Evolutionary conservation across 2,888 invertebrate genomes (phyloP), one percentile per base, ranked within the genome.

Genomic region (Megaustenia siamemsis): DNA sequence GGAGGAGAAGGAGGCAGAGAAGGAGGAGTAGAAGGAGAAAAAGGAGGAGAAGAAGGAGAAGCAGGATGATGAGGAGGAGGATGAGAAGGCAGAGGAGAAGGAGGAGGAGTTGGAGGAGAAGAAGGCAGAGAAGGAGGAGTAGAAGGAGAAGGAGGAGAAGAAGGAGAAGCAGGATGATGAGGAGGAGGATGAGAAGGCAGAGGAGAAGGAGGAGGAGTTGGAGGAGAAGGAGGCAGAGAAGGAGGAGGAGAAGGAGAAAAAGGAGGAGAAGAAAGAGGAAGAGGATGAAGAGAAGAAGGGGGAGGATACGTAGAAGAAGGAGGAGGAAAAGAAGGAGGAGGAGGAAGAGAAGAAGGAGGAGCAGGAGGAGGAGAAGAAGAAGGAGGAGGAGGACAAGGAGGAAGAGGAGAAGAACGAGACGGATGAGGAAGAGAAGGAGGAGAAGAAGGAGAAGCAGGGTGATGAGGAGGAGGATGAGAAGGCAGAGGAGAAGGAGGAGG

Each of bases 271-370:
- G 32, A 66, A 66, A n/a, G 24, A 66, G 32, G n/a, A 66, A n/a
- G n/a, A 66, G 32, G n/a, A 32, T 15, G 66, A 66, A 66, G 66
- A 32, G 24, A 24, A 66, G n/a, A n/a, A n/a, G n/a, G n/a, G n/a
- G n/a, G n/a, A n/a, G n/a, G n/a, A n/a, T n/a, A n/a, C n/a, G n/a
- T n/a, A n/a, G n/a, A n/a, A n/a, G n/a, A n/a, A n/a, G n/a, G n/a
- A n/a, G n/a, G n/a, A n/a, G n/a, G n/a, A 32, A 24, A 66, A 66
- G 66, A 66, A 32, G 66, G 24, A 66, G 66, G n/a, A 66, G 66
- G 24, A 66, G 32, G n/a, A 66, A 24, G 24, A 32, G 32, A 32
- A n/a, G 24, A 66, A n/a, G n/a, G 24, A n/a, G 24, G 24, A n/a
- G n/a, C 10, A 24, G 24, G n/a, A 24, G 24, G 8, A 32, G 32